Base-by-base conservation (phyloP, 2,113 vertebrate species). In the Anhinga anhinga region DNA sequence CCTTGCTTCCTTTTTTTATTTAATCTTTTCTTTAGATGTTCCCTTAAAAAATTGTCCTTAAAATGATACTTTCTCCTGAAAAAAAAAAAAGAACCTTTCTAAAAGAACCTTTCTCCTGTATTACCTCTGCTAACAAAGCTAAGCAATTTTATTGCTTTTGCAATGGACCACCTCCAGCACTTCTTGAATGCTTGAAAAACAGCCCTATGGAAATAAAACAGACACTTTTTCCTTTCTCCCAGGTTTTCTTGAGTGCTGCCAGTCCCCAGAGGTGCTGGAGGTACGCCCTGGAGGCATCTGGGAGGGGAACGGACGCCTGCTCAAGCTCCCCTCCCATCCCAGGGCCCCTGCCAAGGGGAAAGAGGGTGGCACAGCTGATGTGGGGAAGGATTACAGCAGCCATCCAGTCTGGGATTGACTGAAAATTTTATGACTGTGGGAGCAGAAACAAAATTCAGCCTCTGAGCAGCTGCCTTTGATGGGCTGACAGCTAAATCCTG, bases 321-420 rank as follows among this genome's bases (percentile, higher is more conserved):
- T 34, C 10, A 3, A 84, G 10, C 21, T 71, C 47, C 29, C 40
- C 9, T 90, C 8, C 20, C 15, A 47, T 44, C 6, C 38, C 32
- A 58, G 36, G 9, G 15, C 15, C 34, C 13, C 26, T 1, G 0
- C 10, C 36, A 70, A 42, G n/a, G 30, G 27, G 15, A 66, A 72
- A 72, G n/a, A 73, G 9, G 2, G 22, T 72, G 0, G 0, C 8
- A 20, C 23, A 71, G 58, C n/a, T 0, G 0, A 20, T 55, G 11
- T 58, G 3, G 12, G 42, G 13, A 71, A 74, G 26, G 59, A 83
- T 52, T 20, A 65, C 47, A 82, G 34, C 47, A 67, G 21, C 22
- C 52, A 45, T 49, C n/a, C 47, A 85, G 62, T 11, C 61, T 93
- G 70, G 17, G 7, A 34, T 27, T 73, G 49, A 85, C n/a, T 61